Conservation (phyloP, 2,113 vertebrate species). For the Elephas maximus region DNA sequence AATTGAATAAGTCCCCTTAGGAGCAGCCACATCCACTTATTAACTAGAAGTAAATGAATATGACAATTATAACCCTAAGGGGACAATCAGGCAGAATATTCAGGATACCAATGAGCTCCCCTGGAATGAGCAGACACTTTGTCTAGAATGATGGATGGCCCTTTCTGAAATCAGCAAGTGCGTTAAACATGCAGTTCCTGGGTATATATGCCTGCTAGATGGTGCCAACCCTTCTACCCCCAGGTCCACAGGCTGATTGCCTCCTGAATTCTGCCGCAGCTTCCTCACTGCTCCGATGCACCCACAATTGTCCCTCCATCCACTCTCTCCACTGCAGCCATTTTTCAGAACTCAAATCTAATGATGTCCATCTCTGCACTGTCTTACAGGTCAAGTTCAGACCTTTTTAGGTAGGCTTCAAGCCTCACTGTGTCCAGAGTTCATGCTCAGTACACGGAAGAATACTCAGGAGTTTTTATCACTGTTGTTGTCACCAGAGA, state of each 20-base stretch:
- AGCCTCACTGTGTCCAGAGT: neutral
- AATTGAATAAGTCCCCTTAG: neutral
- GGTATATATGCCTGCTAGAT: neutral
- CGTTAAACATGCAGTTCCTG: neutral
- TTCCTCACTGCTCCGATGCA: neutral
- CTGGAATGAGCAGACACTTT: neutral
- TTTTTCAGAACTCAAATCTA: neutral
- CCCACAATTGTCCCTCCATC: neutral
- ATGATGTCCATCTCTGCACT: neutral
- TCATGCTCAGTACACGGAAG: neutral
- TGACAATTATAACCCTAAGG: neutral
- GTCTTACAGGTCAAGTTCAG: neutral
- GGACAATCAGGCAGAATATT: neutral
- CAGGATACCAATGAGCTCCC: conserved; percentile 38
- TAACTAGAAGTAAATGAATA: conserved; percentile 51
- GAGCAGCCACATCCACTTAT: conserved; percentile 36
- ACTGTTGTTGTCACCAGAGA: neutral
- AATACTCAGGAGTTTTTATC: rapidly evolving
- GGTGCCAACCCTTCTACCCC: neutral
- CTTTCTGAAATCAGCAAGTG: conserved; percentile 42
- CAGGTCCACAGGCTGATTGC: neutral
- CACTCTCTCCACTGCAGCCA: neutral
- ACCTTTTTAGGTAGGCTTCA: neutral
- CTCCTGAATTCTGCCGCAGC: neutral
- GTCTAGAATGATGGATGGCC: conserved; percentile 44